A percentile compares a stretch with the other conserved stretches of the same genome.
These are phyloP conservation scores for Steatornis caripensis DNA, from an alignment of 2,113 vertebrate genomes.

Conservation along the genomic window DNA sequence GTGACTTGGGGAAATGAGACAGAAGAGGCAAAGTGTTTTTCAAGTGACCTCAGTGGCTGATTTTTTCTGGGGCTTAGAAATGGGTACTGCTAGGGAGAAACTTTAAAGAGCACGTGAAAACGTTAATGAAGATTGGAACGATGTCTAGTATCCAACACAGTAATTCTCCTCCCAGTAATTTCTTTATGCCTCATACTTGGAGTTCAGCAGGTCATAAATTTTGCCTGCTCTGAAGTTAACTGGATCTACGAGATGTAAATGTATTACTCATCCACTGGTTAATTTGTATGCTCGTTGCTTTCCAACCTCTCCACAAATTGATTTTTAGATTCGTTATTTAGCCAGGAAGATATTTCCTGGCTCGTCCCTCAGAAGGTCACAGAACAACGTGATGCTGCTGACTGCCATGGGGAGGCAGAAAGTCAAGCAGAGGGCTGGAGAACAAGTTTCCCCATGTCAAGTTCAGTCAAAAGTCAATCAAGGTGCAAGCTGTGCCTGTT, in stretches of 20 bases:
- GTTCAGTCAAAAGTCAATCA: neutral
- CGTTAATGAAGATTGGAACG: conserved; percentile 16
- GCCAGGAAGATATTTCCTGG: conserved; percentile 42
- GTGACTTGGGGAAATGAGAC: neutral
- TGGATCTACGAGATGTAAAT: conserved; percentile 39
- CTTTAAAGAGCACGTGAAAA: conserved; percentile 25
- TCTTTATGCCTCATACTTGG: conserved; percentile 27
- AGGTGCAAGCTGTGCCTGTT: neutral
- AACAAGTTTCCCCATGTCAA: neutral
- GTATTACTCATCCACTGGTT: conserved; percentile 31
- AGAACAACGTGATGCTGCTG: neutral
- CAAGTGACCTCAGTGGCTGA: neutral
- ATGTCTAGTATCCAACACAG: conserved; percentile 27
- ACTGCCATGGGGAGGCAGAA: neutral
- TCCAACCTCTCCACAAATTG: conserved; percentile 53
- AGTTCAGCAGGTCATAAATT: conserved; percentile 63
- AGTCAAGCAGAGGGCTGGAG: neutral
- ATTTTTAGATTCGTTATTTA: conserved; percentile 61
- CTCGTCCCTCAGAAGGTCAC: conserved; percentile 33
- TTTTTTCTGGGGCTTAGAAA: conserved; percentile 6
- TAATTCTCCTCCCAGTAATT: conserved; percentile 52
- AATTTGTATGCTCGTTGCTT: conserved; percentile 61
- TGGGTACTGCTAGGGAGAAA: neutral
- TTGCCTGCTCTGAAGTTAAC: conserved; percentile 43
- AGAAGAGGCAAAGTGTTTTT: conserved; percentile 1